A percentile compares a stretch with the other conserved stretches of the same genome.
Conservation (phyloP, 1,140 invertebrate genomes). For the Zaprionus africanus region DNA sequence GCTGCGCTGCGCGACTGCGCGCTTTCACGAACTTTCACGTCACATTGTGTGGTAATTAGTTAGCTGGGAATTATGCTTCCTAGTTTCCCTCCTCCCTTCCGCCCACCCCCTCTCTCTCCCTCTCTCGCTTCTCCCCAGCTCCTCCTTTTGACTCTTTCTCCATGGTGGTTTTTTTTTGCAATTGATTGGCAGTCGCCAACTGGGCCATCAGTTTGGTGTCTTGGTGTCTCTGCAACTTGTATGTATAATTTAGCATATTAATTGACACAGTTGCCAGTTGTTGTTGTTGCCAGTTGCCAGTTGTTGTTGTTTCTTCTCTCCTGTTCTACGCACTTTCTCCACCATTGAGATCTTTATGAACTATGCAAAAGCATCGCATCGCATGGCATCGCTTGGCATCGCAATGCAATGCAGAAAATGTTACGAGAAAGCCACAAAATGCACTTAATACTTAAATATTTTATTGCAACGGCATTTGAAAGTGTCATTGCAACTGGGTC, state of each 20-base stretch:
- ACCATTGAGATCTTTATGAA: constrained; percentile 71
- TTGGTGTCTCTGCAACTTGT: constrained; percentile 51
- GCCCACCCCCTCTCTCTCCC: background rate
- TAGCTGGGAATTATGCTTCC: constrained; percentile 80
- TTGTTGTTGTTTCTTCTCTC: constrained; percentile 35
- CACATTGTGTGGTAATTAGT: constrained; percentile 77
- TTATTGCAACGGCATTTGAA: constrained; percentile 67
- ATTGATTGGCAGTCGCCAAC: constrained; percentile 78
- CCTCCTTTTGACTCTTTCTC: constrained; percentile 9
- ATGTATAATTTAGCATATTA: constrained; percentile 82
- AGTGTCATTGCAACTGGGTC: constrained; percentile 73
- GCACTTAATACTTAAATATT: constrained; percentile 66
- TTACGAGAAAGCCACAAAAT: constrained; percentile 74
- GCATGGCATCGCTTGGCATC: constrained; percentile 51
- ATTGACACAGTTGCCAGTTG: constrained; percentile 77
- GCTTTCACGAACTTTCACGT: constrained; percentile 55
- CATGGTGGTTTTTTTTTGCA: constrained; percentile 50
- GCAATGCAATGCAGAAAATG: constrained; percentile 69
- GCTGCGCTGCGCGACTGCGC: constrained; percentile 9
- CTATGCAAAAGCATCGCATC: constrained; percentile 75
- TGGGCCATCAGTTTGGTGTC: constrained; percentile 58
- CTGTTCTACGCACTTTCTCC: constrained; percentile 73
- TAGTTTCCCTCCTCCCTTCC: constrained; percentile 46
- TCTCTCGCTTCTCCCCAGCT: background rate
- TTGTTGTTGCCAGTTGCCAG: constrained; percentile 24